A percentile compares a stretch with the other conserved stretches of the same genome.
Evolutionary conservation across 2,797 vertebrate genomes (phyloP).

Genomic region (Mus spretus): DNA sequence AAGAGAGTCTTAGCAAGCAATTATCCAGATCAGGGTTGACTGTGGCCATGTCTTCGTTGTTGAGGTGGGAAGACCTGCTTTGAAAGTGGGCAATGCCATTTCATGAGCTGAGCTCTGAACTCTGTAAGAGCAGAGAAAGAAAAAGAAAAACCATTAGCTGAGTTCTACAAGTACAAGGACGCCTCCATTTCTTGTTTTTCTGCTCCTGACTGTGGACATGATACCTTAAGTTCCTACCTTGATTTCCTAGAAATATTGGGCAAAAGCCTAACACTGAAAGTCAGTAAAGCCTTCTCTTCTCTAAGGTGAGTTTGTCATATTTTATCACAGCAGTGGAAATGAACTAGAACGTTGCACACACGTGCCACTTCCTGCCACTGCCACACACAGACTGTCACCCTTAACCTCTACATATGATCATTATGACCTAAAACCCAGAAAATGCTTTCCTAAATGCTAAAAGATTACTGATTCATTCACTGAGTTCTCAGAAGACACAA

Average conservation of each 20-base stretch:
- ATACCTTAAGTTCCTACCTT: not conserved
- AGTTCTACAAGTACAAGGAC: not conserved
- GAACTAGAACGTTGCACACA: no score
- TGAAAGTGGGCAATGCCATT: not conserved
- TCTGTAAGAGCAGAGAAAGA: not conserved
- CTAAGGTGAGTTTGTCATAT: not conserved
- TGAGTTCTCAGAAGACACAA: not conserved
- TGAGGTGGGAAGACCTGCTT: not conserved
- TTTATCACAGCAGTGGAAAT: not conserved
- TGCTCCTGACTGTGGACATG: not conserved
- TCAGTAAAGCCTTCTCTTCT: not conserved
- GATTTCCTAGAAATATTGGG: not conserved
- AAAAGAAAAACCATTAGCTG: not conserved
- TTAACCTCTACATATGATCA: not conserved
- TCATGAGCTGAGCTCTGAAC: not conserved
- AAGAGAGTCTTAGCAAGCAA: not conserved
- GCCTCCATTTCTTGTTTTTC: not conserved
- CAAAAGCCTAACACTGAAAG: not conserved
- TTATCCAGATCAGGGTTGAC: not conserved
- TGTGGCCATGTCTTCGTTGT: not conserved
- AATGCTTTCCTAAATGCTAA: not conserved
- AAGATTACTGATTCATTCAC: not conserved
- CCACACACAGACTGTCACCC: not conserved
- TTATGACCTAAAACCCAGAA: not conserved
- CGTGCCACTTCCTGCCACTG: not conserved